These are phyloP conservation scores for Microctenopoma steveboyesi DNA, from an alignment of 2,797 vertebrate species.

Conservation along the genomic window DNA sequence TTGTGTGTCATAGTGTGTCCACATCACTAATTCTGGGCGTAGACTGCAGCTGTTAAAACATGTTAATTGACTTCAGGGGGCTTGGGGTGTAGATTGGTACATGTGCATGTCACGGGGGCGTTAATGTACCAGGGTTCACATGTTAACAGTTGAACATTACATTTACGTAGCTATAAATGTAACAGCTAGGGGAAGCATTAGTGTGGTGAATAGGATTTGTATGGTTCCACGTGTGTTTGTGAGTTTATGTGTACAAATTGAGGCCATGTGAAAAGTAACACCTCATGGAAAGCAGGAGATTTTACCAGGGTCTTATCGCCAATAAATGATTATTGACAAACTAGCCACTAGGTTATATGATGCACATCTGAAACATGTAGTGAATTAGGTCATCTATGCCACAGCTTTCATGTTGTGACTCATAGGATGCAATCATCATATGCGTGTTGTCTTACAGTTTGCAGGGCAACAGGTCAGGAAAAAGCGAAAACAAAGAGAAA, in stretches of 20 bases:
- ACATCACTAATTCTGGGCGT: slow-evolving; percentile 47
- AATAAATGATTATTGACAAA: slow-evolving; percentile 12
- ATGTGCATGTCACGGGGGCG: background rate
- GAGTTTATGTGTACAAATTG: slow-evolving; percentile 9
- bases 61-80: slow-evolving; percentile 63
- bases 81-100: slow-evolving; percentile 41
- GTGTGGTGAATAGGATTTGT: slow-evolving; percentile 62
- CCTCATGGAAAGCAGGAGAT: slow-evolving; percentile 39
- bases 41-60: slow-evolving; percentile 49
- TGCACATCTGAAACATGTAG: background rate
- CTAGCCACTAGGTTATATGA: background rate
- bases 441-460: slow-evolving; percentile 27
- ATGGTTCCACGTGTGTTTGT: slow-evolving; percentile 34
- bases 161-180: slow-evolving; percentile 70
- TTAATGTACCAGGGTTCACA: no score
- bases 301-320: slow-evolving; percentile 25
- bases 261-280: slow-evolving; percentile 54
- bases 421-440: background rate
- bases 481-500: slow-evolving; percentile 58
- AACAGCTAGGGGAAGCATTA: slow-evolving; percentile 60
- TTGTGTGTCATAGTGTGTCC: slow-evolving; percentile 27
- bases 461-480: slow-evolving; percentile 30
- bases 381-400: background rate
- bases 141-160: background rate
- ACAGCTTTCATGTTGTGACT: background rate